These are phyloP conservation scores for Polyommatus icarus DNA, from an alignment of 2,888 invertebrate genomes.

Conservation along the genomic window DNA sequence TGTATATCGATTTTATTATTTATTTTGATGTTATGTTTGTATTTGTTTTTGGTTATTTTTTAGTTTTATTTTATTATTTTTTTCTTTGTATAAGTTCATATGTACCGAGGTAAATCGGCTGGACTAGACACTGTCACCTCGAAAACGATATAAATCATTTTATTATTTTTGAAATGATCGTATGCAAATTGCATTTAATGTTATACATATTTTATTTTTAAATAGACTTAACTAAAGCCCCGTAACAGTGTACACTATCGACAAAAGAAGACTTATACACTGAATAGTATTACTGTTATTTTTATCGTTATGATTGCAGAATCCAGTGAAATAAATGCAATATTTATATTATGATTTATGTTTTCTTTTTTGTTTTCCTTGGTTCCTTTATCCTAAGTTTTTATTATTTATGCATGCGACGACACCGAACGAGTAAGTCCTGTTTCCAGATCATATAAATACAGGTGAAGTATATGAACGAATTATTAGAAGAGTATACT, in stretches of 20 bases:
- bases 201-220: conserved; percentile 71
- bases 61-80: conserved; percentile 65
- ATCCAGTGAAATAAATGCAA: conserved; percentile 81
- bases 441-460: conserved; percentile 4
- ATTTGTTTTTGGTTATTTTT: conserved; percentile 74
- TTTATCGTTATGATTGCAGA: conserved; percentile 69
- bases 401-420: conserved; percentile 46
- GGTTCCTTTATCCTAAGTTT: conserved; percentile 69
- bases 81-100: conserved; percentile 65
- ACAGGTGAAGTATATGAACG: conserved; percentile 14
- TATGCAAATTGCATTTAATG: conserved; percentile 78
- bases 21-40: conserved; percentile 75
- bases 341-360: conserved; percentile 81
- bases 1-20: conserved; percentile 72
- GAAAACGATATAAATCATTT: conserved; percentile 74
- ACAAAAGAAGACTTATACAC: conserved; percentile 65
- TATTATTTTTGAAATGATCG: conserved; percentile 76
- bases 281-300: conserved; percentile 79
- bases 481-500: not conserved
- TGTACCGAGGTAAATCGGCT: conserved; percentile 51
- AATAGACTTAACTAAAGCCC: conserved; percentile 67
- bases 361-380: conserved; percentile 72
- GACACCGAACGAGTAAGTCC: not conserved
- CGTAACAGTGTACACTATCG: conserved; percentile 45
- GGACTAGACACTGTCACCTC: conserved; percentile 68